Evolutionary conservation across 2,888 invertebrate genomes (phyloP).

Genomic region (Drosophila cognata): DNA sequence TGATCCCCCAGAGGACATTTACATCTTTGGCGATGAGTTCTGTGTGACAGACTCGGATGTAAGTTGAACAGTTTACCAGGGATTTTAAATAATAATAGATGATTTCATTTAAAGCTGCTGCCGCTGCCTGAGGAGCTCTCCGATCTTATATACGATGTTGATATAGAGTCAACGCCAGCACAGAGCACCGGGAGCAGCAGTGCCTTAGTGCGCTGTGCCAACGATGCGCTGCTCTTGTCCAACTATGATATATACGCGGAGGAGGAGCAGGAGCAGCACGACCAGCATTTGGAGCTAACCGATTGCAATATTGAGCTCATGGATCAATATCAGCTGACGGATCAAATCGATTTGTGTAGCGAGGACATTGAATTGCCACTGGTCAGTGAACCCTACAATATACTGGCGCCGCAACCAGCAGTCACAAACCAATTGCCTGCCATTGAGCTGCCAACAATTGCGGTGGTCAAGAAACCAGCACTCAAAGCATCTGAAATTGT

Average conservation of each 20-base stretch:
- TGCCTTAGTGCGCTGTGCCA: slow-evolving; percentile 66
- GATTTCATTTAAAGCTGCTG: slow-evolving; percentile 36
- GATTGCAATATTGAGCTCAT: slow-evolving; percentile 84
- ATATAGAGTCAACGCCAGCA: slow-evolving; percentile 47
- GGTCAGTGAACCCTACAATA: slow-evolving; percentile 72
- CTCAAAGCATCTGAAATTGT: slow-evolving; percentile 70
- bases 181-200: slow-evolving; percentile 29
- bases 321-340: slow-evolving; percentile 83
- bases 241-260: slow-evolving; percentile 68
- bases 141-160: slow-evolving; percentile 76
- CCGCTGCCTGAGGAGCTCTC: slow-evolving; percentile 80
- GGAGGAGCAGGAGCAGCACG: slow-evolving; percentile 57
- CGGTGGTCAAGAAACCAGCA: slow-evolving; percentile 70
- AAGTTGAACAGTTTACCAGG: slow-evolving; percentile 4
- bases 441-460: slow-evolving; percentile 73
- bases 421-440: slow-evolving; percentile 54
- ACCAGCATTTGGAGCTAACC: slow-evolving; percentile 78
- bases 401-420: slow-evolving; percentile 48
- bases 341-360: slow-evolving; percentile 82
- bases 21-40: slow-evolving; percentile 77
- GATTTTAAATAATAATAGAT: neutral
- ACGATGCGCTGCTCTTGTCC: slow-evolving; percentile 78
- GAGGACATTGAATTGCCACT: slow-evolving; percentile 76
- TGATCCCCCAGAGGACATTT: slow-evolving; percentile 71
- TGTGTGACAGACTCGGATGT: slow-evolving; percentile 61